Base-by-base conservation (phyloP, 2,797 vertebrate species). In the Enoplosus armatus region DNA sequence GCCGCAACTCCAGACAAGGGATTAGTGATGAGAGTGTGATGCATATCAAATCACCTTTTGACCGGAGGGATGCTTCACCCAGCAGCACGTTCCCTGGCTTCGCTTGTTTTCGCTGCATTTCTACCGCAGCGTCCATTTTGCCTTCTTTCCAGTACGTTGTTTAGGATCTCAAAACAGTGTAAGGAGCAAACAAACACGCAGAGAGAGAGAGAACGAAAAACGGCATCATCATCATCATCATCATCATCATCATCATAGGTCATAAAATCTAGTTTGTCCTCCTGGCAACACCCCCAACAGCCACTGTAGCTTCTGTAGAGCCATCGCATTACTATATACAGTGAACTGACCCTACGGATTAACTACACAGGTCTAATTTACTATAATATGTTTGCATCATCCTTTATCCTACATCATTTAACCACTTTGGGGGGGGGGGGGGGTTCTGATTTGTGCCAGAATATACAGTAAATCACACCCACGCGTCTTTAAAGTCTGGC, bases 11-110 rank as follows among this genome's bases (percentile, higher is more conserved):
- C 79, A 74, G 67, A 87, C 63, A 66, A 75, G 82, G 80, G 85
- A 90, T 88, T 89, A 88, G 63, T 68, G 66, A 85, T 69, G 70
- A 83, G 83, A 75, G 75, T 60, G 76, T 74, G 82, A 82, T 88
- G 89, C 89, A 83, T 88, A 88, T 88, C 82, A 61, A 84, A 90
- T 86, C 85, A 81, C 79, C 81, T 84, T 85, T 78, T 66, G 73
- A 87, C 85, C 73, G 60, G 24, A 85, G 63, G 70, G 75, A 72
- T 64, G 78, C 55, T 86, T 77, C 59, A 61, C 58, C 63, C 70
- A 64, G 80, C 48, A 60, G 54, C 41, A 43, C 77, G 50, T 85
- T 75, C 72, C n/a, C 41, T 48, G 27, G 22, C 55, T 18, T 76
- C 2, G 35, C 53, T 58, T 48, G 10, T 70, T 67, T 76, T 54